These are phyloP conservation scores for Urocynchramus pylzowi DNA, from an alignment of 2,113 vertebrate genomes.

Conservation along the genomic window DNA sequence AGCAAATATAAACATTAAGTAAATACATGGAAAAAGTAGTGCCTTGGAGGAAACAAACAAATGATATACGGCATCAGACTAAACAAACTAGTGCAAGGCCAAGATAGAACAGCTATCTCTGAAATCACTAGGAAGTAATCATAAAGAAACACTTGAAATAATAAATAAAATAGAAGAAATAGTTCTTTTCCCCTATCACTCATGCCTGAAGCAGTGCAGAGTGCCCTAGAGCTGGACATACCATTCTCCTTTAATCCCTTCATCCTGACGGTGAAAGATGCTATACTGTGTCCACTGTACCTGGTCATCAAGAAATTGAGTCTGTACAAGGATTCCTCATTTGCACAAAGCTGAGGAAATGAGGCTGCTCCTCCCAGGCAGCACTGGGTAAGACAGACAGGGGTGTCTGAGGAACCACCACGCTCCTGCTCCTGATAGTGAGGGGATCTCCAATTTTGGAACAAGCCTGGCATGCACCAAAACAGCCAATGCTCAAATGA, in stretches of 20 bases:
- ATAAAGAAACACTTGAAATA: neutral
- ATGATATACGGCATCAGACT: neutral
- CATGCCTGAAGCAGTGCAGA: neutral
- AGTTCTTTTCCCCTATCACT: neutral
- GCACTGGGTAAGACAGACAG: accelerated
- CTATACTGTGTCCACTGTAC: neutral
- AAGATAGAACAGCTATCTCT: neutral
- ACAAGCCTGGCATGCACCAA: neutral
- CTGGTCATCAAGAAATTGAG: neutral
- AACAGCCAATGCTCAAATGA: neutral
- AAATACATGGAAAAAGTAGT: neutral
- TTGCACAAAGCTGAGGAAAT: neutral
- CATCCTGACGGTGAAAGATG: neutral
- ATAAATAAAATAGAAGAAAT: neutral
- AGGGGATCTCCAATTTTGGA: accelerated
- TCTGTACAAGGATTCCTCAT: neutral
- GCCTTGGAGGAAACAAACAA: neutral
- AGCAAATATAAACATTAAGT: neutral
- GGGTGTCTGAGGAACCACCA: neutral
- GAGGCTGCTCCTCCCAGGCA: neutral
- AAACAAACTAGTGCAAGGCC: neutral
- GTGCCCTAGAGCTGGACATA: neutral
- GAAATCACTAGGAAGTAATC: neutral
- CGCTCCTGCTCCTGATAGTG: neutral
- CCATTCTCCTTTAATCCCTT: neutral